Base-by-base conservation (phyloP, 2,797 vertebrate genomes). In the Poecilia gillii region DNA sequence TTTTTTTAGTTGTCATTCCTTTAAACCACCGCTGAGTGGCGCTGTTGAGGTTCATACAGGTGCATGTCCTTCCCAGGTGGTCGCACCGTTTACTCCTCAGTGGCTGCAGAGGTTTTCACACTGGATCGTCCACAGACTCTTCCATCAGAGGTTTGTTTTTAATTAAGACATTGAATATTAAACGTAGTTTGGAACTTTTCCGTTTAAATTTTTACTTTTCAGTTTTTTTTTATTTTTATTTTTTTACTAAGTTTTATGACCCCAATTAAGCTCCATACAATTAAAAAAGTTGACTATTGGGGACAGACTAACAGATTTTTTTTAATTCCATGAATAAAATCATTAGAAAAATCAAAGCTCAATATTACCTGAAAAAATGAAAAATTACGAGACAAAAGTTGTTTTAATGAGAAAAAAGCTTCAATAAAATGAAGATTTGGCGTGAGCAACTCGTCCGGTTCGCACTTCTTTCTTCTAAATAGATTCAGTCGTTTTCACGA, bases 101-200 rank as follows among this genome's bases (percentile, higher is more conserved):
- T 93, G 94, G 91, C 90, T 99, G 33, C 95, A 95, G 76, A 94
- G 47, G n/a, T 82, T 91, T 74, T 87, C 81, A 20, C 95, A 94
- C 6, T 76, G 71, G 82, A 76, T 74, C 0, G 47, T 97, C 68
- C 97, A 97, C 93, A 94, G 91, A 72, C 85, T 99, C 73, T 97
- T 99, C 84, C 96, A 98, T 79, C 97, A 97, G 55, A 97, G 97
- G 98, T 98, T 93, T 71, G 91, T 66, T 14, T 46, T 46, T 11
- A 2, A 16, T 36, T 25, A 53, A 25, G 23, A 11, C 51, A 23
- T n/a, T n/a, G 51, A 55, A n/a, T 55, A 25, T n/a, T 9, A 11
- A 55, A 55, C 8, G 23, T 11, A 55, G 51, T 55, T 55, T 55
- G 5, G 3, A 55, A 55, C 51, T 55, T n/a, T 55, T 55, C 51